These are phyloP conservation scores for Syrrhaptes paradoxus DNA, from an alignment of 2,113 vertebrate genomes.

Conservation along the genomic window DNA sequence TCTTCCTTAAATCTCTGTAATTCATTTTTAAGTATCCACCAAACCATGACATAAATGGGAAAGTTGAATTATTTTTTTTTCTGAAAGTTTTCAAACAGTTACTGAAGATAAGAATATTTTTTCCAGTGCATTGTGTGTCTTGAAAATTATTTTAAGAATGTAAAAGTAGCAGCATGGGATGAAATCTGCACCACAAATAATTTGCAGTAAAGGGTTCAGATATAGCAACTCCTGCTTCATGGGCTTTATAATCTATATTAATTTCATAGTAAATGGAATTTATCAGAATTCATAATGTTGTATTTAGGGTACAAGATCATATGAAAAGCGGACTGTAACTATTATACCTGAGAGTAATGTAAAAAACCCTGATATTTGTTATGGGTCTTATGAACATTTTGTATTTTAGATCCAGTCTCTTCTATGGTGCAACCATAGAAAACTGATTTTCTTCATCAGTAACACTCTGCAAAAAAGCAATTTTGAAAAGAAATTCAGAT, in stretches of 20 bases:
- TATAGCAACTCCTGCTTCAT: neutral
- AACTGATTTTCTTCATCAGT: neutral
- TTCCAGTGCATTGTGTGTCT: neutral
- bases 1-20: neutral
- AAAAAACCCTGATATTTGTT: neutral
- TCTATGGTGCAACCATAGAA: neutral
- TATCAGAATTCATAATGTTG: neutral
- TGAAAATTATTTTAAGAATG: neutral
- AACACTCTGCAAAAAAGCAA: neutral
- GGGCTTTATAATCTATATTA: neutral
- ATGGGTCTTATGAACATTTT: neutral
- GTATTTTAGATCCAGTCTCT: neutral
- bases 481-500: neutral
- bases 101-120: neutral
- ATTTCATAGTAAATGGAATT: neutral
- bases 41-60: neutral
- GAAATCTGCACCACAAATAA: neutral
- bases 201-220: neutral
- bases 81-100: neutral
- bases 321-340: neutral
- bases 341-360: neutral
- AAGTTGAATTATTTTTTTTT: neutral
- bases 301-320: neutral
- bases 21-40: neutral
- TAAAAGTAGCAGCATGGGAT: neutral